phyloP scores from a whole-genome alignment of 2,113 vertebrate genomes.

The Tupaia chinensis region DNA sequence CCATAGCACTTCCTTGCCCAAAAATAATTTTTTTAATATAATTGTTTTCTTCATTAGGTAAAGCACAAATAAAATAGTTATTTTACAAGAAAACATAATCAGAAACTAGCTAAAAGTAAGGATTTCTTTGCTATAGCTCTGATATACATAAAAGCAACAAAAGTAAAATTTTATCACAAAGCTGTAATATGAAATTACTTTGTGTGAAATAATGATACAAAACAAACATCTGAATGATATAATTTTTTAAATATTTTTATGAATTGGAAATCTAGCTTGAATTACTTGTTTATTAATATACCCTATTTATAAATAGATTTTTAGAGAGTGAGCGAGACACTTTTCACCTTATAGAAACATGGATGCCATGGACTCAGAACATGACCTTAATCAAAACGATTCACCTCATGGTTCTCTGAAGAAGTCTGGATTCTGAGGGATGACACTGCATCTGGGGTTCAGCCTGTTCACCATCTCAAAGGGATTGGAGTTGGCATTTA shows the following conservation, averaged over 20 bases:
- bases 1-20: too few species aligned
- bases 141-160: background rate
- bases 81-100: background rate
- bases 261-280: background rate
- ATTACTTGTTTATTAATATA: background rate
- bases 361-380: background rate
- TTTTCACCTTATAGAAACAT: background rate
- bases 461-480: slow-evolving; percentile 61
- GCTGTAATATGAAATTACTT: background rate
- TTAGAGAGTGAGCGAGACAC: background rate
- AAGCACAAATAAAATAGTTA: background rate
- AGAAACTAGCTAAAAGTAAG: background rate
- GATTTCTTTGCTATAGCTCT: background rate
- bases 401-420: slow-evolving; percentile 55
- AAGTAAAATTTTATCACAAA: background rate
- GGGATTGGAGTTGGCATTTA: slow-evolving; percentile 73
- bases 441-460: slow-evolving; percentile 28
- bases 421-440: slow-evolving; percentile 40
- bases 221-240: background rate
- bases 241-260: background rate
- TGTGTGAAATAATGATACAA: background rate
- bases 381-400: slow-evolving; percentile 57
- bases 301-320: background rate
- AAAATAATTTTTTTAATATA: background rate
- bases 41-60: background rate